A percentile compares a stretch with the other conserved stretches of the same genome.
Evolutionary conservation across 2,113 vertebrate species (phyloP).

Genomic region (Myiozetetes cayanensis): DNA sequence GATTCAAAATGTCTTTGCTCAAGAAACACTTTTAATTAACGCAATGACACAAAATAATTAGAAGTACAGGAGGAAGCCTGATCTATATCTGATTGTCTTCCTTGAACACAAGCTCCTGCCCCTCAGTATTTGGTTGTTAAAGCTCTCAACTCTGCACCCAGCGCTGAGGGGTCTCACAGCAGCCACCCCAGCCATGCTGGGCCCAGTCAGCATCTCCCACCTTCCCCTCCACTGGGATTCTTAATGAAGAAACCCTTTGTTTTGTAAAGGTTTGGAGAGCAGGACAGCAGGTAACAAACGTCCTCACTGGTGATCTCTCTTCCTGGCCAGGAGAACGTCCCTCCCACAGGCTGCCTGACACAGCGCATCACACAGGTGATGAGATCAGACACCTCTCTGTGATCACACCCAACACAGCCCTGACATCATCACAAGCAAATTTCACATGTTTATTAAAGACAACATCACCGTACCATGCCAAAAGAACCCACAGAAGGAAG

Average conservation of each 20-base stretch:
- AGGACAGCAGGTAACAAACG: background rate
- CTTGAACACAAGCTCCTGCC: background rate
- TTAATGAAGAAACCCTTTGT: background rate
- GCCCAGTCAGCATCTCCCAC: background rate
- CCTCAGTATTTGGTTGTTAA: background rate
- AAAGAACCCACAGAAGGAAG: background rate
- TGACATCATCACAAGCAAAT: background rate
- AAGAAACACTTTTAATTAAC: conserved; percentile 42
- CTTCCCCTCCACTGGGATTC: background rate
- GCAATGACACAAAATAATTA: background rate
- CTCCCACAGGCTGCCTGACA: rapidly evolving
- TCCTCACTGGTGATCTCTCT: too few species aligned
- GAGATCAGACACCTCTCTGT: background rate
- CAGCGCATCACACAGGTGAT: background rate
- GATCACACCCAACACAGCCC: too few species aligned
- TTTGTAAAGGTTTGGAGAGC: background rate
- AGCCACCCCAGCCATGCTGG: background rate
- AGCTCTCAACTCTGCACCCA: background rate
- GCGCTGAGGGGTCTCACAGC: background rate
- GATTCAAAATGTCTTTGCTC: background rate
- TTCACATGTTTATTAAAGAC: background rate
- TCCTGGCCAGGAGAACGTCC: background rate
- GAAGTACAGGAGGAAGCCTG: background rate
- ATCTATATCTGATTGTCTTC: background rate
- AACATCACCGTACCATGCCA: background rate